These are phyloP conservation scores for Miniopterus natalensis DNA, from an alignment of 2,113 vertebrate species.

Conservation along the genomic window DNA sequence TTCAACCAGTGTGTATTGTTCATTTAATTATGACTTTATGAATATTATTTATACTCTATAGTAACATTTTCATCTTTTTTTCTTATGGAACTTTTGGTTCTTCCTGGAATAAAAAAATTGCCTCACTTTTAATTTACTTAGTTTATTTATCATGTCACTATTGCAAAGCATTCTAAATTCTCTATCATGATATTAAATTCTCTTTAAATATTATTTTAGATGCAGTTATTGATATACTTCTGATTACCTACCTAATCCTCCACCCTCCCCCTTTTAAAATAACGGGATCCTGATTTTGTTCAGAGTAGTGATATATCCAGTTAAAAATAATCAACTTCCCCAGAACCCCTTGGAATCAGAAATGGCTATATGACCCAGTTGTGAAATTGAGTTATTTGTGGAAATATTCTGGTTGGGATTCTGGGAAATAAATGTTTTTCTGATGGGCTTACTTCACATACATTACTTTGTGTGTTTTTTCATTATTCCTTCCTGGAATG, in stretches of 20 bases:
- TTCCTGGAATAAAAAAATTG: neutral
- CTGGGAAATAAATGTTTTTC: neutral
- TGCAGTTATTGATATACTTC: neutral
- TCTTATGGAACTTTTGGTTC: neutral
- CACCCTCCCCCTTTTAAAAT: neutral
- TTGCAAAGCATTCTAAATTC: neutral
- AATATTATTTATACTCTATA: neutral
- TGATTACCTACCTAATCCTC: neutral
- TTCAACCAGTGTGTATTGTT: neutral
- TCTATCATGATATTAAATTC: neutral
- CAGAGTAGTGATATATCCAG: neutral
- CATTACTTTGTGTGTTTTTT: neutral
- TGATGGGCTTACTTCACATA: neutral
- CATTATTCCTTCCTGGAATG: neutral
- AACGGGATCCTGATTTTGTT: slow-evolving; percentile 18
- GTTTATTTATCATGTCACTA: neutral
- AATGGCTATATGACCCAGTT: neutral
- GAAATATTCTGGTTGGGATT: neutral
- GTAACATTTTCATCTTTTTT: neutral
- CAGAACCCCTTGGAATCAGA: neutral
- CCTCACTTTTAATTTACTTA: neutral
- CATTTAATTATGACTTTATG: neutral
- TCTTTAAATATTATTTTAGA: neutral
- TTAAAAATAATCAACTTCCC: neutral
- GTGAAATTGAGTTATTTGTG: neutral